Base-by-base conservation (phyloP, 2,113 vertebrate species). In the Cacatua alba region DNA sequence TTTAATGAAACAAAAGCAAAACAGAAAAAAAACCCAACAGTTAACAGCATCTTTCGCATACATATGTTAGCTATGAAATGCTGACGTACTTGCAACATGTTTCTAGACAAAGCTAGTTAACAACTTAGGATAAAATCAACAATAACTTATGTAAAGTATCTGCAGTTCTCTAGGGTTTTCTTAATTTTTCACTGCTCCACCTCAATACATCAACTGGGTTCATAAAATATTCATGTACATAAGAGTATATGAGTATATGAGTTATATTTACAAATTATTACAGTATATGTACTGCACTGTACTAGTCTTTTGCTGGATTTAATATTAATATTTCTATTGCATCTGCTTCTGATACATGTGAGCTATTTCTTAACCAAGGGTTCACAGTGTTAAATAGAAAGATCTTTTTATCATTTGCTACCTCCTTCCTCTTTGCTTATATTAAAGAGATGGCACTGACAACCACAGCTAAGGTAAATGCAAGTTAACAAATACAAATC, bases 401-500 rank as follows among this genome's bases (percentile, higher is more conserved):
- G 13, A 23, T 64, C 10, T 91, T 93, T 81, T 75, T 89, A 80
- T 92, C 60, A n/a, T 18, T 48, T 90, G 11, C 29, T 94, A 18
- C 74, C 35, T 96, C 31, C 26, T 46, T 82, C 35, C 31, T 92
- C 62, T 75, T 95, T 75, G 16, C 31, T 95, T 64, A 35, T 62
- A 49, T 65, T 94, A 82, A 94, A 88, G 49, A 82, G 33, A 72
- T 55, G 48, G 15, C 78, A 55, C 65, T 79, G 33, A 94, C 51
- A 86, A 65, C 35, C 37, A 90, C 35, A 97, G 35, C 37, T 62
- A 86, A 94, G 44, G n/a, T 67, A 97, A 96, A 82, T 35, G 17
- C 10, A 96, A 84, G 84, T 77, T 88, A n/a, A 84, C 49, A 86
- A 93, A 85, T 63, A 87, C 18, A 95, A 93, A 92, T 76, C 51